Percentiles rank a stretch among this genome's conserved stretches.
phyloP scores from a whole-genome alignment of 1,140 invertebrate species.

The Drosophila albomicans region DNA sequence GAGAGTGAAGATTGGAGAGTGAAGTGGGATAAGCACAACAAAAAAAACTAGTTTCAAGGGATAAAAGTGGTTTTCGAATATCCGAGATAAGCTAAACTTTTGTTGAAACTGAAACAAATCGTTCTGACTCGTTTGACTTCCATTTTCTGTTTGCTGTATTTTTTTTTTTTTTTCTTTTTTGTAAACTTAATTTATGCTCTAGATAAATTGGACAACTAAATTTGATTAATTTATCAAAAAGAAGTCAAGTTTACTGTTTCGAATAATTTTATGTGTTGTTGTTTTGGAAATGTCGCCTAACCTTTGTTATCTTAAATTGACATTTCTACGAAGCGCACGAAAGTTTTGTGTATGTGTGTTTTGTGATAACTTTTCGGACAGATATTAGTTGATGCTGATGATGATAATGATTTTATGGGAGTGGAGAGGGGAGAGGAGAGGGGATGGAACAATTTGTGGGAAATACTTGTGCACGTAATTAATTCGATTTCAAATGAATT shows the following conservation, averaged over 20 bases:
- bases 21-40: background rate
- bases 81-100: slow-evolving; percentile 6
- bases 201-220: slow-evolving; percentile 10
- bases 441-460: background rate
- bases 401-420: background rate
- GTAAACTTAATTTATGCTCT: background rate
- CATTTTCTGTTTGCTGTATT: background rate
- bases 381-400: background rate
- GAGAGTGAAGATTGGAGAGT: background rate
- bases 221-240: slow-evolving; percentile 16
- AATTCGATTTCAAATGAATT: slow-evolving; percentile 1
- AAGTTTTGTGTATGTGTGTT: background rate
- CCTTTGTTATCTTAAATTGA: slow-evolving; percentile 5
- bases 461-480: background rate
- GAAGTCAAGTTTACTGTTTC: background rate
- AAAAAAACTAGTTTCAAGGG: slow-evolving; percentile 1
- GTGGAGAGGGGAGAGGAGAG: too few species aligned
- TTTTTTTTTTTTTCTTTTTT: too few species aligned
- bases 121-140: slow-evolving; percentile 1
- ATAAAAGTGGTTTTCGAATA: slow-evolving; percentile 9
- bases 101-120: slow-evolving; percentile 9
- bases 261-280: background rate
- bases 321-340: background rate
- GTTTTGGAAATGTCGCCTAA: background rate
- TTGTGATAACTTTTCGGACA: background rate